Percentiles rank a stretch among this genome's conserved stretches.
These are phyloP conservation scores for Orthonevra nobilis DNA, from an alignment of 2,888 invertebrate species.

Conservation along the genomic window DNA sequence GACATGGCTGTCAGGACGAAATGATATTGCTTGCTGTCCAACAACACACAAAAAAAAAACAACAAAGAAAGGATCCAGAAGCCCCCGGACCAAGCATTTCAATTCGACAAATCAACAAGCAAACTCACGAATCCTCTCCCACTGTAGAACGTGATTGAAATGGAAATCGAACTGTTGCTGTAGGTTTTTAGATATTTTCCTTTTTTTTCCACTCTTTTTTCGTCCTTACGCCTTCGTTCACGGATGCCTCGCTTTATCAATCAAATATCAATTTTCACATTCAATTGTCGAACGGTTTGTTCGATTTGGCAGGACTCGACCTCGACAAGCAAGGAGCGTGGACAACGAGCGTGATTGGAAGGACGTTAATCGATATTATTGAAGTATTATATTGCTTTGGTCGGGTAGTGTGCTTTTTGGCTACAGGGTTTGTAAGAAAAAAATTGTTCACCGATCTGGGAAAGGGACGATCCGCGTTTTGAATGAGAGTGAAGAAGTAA, in stretches of 20 bases:
- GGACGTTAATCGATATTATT: conserved; percentile 9
- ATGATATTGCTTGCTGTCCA: conserved; percentile 21
- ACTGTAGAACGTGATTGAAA: conserved; percentile 60
- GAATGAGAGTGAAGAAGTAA: too few relatives aligned
- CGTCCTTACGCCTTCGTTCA: conserved; percentile 24
- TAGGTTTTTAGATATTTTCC: conserved; percentile 5
- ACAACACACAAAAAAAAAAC: background rate
- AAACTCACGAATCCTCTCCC: conserved; percentile 51
- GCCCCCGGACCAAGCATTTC: conserved; percentile 50
- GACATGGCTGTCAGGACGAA: conserved; percentile 46
- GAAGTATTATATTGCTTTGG: too few relatives aligned
- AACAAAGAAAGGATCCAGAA: background rate
- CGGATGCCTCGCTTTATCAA: conserved; percentile 54
- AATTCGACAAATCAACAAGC: conserved; percentile 67
- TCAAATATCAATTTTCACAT: conserved; percentile 69
- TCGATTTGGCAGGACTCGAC: conserved; percentile 8
- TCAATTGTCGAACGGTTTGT: conserved; percentile 47
- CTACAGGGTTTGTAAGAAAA: too few relatives aligned
- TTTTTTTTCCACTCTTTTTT: background rate
- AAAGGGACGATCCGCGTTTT: too few relatives aligned
- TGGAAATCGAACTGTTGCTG: conserved; percentile 64
- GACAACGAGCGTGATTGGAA: conserved; percentile 11
- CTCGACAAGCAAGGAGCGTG: conserved; percentile 11
- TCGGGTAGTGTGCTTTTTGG: too few relatives aligned
- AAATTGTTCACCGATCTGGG: too few relatives aligned